Conservation (phyloP, 1,140 invertebrate genomes). For the Heliothis subflexa region DNA sequence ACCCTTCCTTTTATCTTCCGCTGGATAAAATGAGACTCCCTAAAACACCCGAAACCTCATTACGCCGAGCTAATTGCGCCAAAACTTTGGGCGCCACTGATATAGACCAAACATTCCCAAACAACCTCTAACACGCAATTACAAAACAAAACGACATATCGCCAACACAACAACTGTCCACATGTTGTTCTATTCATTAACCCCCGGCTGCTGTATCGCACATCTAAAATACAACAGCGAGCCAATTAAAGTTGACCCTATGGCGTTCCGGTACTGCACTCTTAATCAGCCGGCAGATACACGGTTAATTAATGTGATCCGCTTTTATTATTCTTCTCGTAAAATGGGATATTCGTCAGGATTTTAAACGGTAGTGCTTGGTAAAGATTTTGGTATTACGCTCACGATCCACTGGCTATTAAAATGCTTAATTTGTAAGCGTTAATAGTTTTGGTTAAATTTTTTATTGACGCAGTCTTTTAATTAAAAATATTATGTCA, state of each 20-base stretch:
- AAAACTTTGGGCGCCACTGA: slow-evolving; percentile 37
- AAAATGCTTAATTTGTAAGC: slow-evolving; percentile 14
- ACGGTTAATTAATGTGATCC: slow-evolving; percentile 80
- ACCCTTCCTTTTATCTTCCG: slow-evolving; percentile 11
- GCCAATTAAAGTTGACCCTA: slow-evolving; percentile 82
- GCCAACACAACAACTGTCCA: slow-evolving; percentile 74
- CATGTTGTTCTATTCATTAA: slow-evolving; percentile 80
- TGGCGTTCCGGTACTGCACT: slow-evolving; percentile 76
- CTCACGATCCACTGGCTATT: slow-evolving; percentile 8
- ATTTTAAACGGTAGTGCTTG: slow-evolving; percentile 43
- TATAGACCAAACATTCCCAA: slow-evolving; percentile 40
- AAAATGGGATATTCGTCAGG: slow-evolving; percentile 61
- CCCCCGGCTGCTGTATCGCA: slow-evolving; percentile 72
- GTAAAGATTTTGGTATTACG: slow-evolving; percentile 15
- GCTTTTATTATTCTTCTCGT: slow-evolving; percentile 71
- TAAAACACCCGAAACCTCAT: slow-evolving; percentile 32
- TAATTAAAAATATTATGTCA: no score
- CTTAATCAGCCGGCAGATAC: slow-evolving; percentile 80
- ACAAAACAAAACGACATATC: slow-evolving; percentile 69
- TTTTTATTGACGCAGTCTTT: no score
- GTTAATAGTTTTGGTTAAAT: background rate
- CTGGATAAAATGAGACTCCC: slow-evolving; percentile 6
- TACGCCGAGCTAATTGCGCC: slow-evolving; percentile 31
- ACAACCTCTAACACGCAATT: slow-evolving; percentile 63
- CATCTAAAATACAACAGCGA: slow-evolving; percentile 76